A percentile compares a stretch with the other conserved stretches of the same genome.
Conservation (phyloP, 2,113 vertebrate genomes). For the Brachypodius melanocephalos region DNA sequence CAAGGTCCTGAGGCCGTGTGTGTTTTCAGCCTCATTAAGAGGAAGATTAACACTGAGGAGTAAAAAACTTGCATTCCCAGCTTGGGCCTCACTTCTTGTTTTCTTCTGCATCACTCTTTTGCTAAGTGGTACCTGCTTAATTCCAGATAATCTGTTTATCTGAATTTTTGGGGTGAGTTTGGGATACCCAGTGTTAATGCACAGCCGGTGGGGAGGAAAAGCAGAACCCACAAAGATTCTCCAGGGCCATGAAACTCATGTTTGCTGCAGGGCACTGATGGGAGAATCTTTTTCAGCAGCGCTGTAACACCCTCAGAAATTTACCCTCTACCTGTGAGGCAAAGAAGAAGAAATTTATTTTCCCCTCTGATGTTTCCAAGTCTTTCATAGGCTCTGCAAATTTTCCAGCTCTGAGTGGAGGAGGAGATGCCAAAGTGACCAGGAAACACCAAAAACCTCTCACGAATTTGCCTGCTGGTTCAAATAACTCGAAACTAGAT, state of each 20-base stretch:
- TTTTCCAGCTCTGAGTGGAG: neutral
- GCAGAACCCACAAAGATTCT: neutral
- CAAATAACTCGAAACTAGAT: neutral
- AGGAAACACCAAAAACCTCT: neutral
- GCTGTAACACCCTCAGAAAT: neutral
- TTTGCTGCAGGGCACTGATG: neutral
- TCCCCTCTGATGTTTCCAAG: neutral
- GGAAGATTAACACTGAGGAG: neutral
- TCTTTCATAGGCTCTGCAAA: neutral
- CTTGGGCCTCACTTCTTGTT: neutral
- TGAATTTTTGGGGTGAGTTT: neutral
- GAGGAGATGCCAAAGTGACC: neutral
- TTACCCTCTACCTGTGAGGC: neutral
- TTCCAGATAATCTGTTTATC: neutral
- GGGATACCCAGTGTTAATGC: neutral
- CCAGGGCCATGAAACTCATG: neutral
- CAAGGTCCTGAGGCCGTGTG: neutral
- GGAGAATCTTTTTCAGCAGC: neutral
- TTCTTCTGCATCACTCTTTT: neutral
- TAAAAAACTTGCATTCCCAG: neutral
- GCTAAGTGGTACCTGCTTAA: neutral
- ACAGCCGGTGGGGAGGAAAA: neutral
- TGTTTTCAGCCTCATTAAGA: neutral
- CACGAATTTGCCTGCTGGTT: neutral
- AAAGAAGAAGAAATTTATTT: neutral